Evolutionary conservation across 1,140 invertebrate genomes (phyloP).

Genomic region (Drosophila parabipectinata): DNA sequence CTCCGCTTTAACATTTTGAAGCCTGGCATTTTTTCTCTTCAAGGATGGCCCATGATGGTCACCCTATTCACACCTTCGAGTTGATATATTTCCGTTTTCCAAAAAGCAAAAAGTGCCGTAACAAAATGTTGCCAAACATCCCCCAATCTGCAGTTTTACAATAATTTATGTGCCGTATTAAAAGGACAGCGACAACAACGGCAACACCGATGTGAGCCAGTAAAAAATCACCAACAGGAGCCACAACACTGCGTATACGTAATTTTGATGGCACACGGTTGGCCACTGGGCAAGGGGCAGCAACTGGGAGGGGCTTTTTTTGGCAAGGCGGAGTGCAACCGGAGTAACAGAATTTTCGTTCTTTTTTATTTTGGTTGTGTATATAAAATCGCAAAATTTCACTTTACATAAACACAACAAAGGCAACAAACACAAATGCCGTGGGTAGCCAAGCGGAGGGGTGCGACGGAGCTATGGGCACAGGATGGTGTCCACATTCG

Average conservation of each 20-base stretch:
- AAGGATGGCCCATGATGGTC: conserved; percentile 43
- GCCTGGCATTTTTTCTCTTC: background rate
- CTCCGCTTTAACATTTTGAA: conserved; percentile 12
- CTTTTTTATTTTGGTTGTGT: conserved; percentile 33
- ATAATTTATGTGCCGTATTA: conserved; percentile 82
- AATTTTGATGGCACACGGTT: conserved; percentile 73
- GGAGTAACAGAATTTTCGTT: conserved; percentile 57
- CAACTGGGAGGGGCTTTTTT: too few species aligned
- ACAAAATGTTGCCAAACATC: conserved; percentile 76
- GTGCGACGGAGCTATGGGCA: conserved; percentile 1
- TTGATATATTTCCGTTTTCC: conserved; percentile 62
- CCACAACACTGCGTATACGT: conserved; percentile 72
- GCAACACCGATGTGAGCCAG: conserved; percentile 17
- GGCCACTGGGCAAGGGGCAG: conserved; percentile 15
- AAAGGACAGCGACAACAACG: conserved; percentile 75
- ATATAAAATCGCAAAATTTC: conserved; percentile 80
- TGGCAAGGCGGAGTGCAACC: conserved; percentile 11
- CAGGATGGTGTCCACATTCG: conserved; percentile 47
- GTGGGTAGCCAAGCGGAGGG: conserved; percentile 49
- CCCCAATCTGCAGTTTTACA: conserved; percentile 77
- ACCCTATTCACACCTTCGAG: conserved; percentile 63
- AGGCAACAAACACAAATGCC: conserved; percentile 70
- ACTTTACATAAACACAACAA: conserved; percentile 73
- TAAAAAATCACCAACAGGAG: conserved; percentile 37
- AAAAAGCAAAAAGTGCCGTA: conserved; percentile 10